Percentiles rank a stretch among this genome's conserved stretches.
These are phyloP conservation scores for Drosophila obscura DNA, from an alignment of 1,140 invertebrate species.

Conservation along the genomic window DNA sequence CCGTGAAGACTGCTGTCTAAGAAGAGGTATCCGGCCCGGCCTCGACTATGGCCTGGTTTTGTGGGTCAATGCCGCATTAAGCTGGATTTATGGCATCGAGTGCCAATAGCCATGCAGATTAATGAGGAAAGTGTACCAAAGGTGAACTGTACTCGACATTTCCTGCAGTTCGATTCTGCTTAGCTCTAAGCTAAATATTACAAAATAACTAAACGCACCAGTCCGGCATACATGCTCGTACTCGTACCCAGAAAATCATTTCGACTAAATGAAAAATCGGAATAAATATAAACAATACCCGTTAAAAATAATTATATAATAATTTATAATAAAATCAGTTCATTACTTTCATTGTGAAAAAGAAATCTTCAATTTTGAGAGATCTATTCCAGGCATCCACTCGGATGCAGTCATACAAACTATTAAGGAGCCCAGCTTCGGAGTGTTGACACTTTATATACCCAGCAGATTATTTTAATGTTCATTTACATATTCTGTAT, in stretches of 20 bases:
- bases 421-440: no score
- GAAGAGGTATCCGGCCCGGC: conserved; percentile 23
- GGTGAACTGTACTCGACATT: conserved; percentile 10
- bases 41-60: conserved; percentile 48
- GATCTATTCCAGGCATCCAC: no score
- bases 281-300: no score
- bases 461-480: no score
- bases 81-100: conserved; percentile 66
- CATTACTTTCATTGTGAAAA: no score
- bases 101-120: conserved; percentile 75
- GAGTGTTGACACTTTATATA: no score
- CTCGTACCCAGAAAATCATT: background rate
- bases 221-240: background rate
- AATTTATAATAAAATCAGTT: no score
- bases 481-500: no score
- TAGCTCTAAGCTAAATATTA: conserved; percentile 9
- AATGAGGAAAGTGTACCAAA: conserved; percentile 30
- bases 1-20: conserved; percentile 56
- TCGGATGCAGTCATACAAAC: no score
- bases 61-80: conserved; percentile 71
- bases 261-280: no score
- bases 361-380: no score
- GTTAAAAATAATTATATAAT: no score
- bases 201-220: background rate
- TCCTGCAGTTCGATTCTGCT: background rate